Conservation (phyloP, 1,140 invertebrate species). For the Anoplolepis gracilipes region DNA sequence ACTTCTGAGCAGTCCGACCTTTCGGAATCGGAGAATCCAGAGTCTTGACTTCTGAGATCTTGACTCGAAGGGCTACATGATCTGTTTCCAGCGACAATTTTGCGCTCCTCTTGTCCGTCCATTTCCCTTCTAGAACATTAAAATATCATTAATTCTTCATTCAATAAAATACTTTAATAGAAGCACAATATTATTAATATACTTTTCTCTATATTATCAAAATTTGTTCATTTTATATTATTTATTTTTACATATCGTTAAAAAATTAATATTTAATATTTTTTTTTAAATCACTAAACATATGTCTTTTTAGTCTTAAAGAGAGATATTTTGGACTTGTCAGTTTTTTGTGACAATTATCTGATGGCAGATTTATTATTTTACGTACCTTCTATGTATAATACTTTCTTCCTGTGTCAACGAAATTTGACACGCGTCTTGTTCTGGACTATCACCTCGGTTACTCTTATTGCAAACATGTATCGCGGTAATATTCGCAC, state of each 20-base stretch:
- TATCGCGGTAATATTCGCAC: constrained; percentile 79
- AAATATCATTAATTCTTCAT: neutral
- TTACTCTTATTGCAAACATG: constrained; percentile 52
- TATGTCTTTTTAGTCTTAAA: neutral
- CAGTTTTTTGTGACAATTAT: neutral
- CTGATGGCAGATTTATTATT: neutral
- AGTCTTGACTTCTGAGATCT: constrained; percentile 85
- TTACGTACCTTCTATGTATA: constrained; percentile 48
- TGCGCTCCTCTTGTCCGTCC: constrained; percentile 49
- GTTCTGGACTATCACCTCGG: constrained; percentile 13
- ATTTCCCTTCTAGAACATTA: constrained; percentile 27
- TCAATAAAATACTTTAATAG: neutral
- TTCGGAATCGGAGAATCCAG: constrained; percentile 86
- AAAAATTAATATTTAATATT: no score
- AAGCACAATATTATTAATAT: no score
- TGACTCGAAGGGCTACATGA: constrained; percentile 77
- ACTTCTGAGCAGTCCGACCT: constrained; percentile 75
- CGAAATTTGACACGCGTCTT: constrained; percentile 7
- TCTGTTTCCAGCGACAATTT: constrained; percentile 56
- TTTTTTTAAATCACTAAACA: no score
- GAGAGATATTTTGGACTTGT: neutral
- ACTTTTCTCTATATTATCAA: no score
- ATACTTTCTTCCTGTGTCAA: constrained; percentile 40
- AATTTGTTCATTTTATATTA: no score
- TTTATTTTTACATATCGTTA: no score